Conservation (phyloP, 1,140 invertebrate species). For the Orius insidiosus region DNA sequence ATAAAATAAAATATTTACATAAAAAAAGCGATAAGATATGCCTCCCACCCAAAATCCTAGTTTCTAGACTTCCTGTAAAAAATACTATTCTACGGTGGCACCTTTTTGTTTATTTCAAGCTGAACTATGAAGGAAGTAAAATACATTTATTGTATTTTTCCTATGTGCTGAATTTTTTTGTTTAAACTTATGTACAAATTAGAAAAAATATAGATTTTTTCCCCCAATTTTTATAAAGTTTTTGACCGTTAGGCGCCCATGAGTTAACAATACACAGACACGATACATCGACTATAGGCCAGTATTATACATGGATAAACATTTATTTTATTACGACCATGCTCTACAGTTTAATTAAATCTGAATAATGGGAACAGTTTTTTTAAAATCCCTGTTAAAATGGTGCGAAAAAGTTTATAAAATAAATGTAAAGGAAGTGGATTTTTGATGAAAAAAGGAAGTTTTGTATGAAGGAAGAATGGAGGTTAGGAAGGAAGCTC, state of each 20-base stretch:
- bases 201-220: slow-evolving; percentile 16
- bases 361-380: neutral
- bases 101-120: slow-evolving; percentile 10
- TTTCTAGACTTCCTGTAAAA: slow-evolving; percentile 5
- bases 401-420: slow-evolving; percentile 7
- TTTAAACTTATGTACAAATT: slow-evolving; percentile 3
- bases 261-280: slow-evolving; percentile 14
- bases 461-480: slow-evolving; percentile 1
- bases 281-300: slow-evolving; percentile 14
- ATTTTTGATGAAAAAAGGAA: neutral
- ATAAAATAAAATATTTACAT: no score
- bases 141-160: slow-evolving; percentile 10
- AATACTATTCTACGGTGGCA: slow-evolving; percentile 13
- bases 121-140: slow-evolving; percentile 14
- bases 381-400: slow-evolving; percentile 4
- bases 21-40: neutral
- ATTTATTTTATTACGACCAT: neutral
- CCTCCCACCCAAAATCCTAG: no score
- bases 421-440: neutral
- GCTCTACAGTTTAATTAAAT: neutral
- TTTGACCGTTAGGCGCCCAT: slow-evolving; percentile 13
- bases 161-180: slow-evolving; percentile 6
- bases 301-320: slow-evolving; percentile 1
- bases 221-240: slow-evolving; percentile 5
- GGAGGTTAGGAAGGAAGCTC: neutral